Percentiles rank a stretch among this genome's conserved stretches.
These are phyloP conservation scores for Eptatretus atami DNA, from an alignment of 2,797 vertebrate genomes.

Conservation along the genomic window DNA sequence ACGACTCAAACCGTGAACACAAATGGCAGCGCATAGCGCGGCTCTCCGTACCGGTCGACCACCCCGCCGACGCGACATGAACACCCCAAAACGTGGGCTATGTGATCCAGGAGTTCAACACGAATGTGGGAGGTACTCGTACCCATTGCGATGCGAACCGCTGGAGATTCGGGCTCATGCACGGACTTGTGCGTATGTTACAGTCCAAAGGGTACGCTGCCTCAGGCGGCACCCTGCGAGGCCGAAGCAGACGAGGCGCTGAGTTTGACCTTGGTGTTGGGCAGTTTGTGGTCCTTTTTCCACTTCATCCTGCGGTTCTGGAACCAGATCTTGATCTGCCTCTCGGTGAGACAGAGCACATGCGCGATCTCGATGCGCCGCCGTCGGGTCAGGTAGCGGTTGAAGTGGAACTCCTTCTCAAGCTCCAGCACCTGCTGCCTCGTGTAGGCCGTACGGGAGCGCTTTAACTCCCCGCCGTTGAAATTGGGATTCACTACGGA, in stretches of 20 bases:
- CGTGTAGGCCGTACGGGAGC: conserved; percentile 88
- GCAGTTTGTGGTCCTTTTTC: conserved; percentile 99
- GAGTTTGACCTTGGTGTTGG: conserved; percentile 87
- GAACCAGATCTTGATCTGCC: conserved; percentile 99
- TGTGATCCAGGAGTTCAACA: no score
- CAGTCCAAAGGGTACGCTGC: no score
- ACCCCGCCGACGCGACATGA: no score
- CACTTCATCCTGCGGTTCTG: conserved; percentile 99
- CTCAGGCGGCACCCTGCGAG: conserved; percentile 54
- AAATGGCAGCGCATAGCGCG: no score
- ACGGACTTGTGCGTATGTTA: no score
- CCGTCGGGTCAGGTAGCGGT: conserved; percentile 92
- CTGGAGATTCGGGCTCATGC: no score
- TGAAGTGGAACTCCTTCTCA: conserved; percentile 65
- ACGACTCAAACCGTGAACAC: no score
- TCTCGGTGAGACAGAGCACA: conserved; percentile 76
- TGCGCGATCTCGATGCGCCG: conserved; percentile 94
- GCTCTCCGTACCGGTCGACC: no score
- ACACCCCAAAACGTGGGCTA: no score
- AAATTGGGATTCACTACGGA: conserved; percentile 81
- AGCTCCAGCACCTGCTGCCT: conserved; percentile 62
- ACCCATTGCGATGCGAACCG: no score
- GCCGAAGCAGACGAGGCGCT: conserved; percentile 20
- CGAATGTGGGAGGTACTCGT: no score
- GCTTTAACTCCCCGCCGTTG: conserved; percentile 74